Base-by-base conservation (phyloP, 2,888 invertebrate genomes). In the Conops quadrifasciatus region DNA sequence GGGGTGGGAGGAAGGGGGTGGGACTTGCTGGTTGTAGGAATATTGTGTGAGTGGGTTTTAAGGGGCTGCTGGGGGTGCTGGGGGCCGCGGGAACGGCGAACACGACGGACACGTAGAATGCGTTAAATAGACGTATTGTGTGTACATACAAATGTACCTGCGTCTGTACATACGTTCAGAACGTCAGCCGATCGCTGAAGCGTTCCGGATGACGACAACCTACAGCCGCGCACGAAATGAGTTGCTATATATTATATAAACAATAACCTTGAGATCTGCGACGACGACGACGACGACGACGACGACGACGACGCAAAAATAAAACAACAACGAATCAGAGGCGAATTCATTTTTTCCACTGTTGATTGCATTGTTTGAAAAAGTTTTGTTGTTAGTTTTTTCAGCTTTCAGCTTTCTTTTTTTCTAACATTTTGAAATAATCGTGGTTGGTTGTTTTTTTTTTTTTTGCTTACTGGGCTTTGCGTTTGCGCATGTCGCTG, bases 111-210 rank as follows among this genome's bases (percentile, higher is more conserved):
- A 15, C 13, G n/a, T 26, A 24, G 21, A 56, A 56, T 24, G n/a
- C 21, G 56, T 21, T 56, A 56, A 56, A 56, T 51, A 51, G 51
- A 51, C 51, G 51, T n/a, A n/a, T n/a, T n/a, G n/a, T n/a, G n/a
- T n/a, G n/a, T n/a, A n/a, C n/a, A n/a, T n/a, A n/a, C n/a, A n/a
- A n/a, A n/a, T n/a, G n/a, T n/a, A n/a, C n/a, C n/a, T n/a, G n/a
- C n/a, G n/a, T n/a, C n/a, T n/a, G n/a, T n/a, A n/a, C n/a, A n/a
- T n/a, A n/a, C n/a, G n/a, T n/a, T n/a, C n/a, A n/a, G n/a, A n/a
- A n/a, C n/a, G n/a, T n/a, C n/a, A n/a, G n/a, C n/a, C 28, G 64
- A 51, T 51, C 49, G 49, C 49, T 51, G 64, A 64, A 64, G 51
- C 64, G 64, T 62, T 62, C 19, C 43, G 62, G 19, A 2, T 21